Conservation (phyloP, 2,113 vertebrate species). For the Tricholaema leucomelas region DNA sequence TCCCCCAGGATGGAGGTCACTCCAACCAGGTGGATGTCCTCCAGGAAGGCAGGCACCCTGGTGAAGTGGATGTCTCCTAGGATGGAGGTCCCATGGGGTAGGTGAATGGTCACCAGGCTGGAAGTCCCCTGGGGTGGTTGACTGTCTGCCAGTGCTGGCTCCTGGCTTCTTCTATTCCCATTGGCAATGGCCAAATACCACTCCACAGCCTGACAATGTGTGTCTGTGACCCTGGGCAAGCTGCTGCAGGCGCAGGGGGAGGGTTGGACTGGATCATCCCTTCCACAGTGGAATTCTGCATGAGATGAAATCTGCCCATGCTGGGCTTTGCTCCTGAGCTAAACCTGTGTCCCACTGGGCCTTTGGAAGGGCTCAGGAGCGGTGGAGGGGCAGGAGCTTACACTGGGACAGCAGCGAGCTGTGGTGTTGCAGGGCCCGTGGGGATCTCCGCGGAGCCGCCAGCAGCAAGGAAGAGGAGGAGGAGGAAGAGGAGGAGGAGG, state of each 20-base stretch:
- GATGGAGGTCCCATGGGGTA: background rate
- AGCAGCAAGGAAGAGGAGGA: constrained; percentile 14
- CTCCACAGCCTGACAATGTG: too few species aligned
- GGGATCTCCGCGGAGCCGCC: constrained; percentile 40
- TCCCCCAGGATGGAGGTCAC: background rate
- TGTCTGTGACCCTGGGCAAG: too few species aligned
- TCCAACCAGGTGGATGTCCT: rapidly evolving
- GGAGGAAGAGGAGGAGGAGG: background rate
- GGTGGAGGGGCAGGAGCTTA: constrained; percentile 24
- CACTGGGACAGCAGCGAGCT: constrained; percentile 69
- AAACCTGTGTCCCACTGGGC: rapidly evolving
- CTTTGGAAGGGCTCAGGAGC: background rate
- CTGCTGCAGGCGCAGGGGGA: too few species aligned
- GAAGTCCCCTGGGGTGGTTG: background rate
- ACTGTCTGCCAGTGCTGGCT: background rate
- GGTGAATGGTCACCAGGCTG: background rate
- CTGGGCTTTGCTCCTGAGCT: background rate
- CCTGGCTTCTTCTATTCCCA: too few species aligned
- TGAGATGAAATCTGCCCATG: background rate
- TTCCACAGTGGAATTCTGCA: too few species aligned
- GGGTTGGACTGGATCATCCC: too few species aligned
- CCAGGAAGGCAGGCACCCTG: background rate
- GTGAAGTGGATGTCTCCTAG: rapidly evolving
- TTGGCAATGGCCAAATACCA: too few species aligned
- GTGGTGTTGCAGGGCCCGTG: constrained; percentile 58